Evolutionary conservation across 2,113 vertebrate species (phyloP).

Genomic region (Uria lomvia): DNA sequence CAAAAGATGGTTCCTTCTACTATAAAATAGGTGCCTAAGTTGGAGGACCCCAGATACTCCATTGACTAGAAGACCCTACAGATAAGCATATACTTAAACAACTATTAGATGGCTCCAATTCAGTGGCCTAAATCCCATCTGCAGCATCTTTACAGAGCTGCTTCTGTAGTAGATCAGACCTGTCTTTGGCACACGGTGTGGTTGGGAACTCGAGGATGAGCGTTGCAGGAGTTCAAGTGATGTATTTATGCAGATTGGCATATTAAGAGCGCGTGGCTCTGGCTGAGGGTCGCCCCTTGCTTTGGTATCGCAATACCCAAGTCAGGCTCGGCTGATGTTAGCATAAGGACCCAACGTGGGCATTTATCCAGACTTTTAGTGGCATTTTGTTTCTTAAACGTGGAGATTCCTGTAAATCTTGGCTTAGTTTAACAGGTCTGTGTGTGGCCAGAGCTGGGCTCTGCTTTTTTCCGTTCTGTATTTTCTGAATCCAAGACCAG

Average conservation of each 20-base stretch:
- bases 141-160: background rate
- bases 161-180: background rate
- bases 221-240: background rate
- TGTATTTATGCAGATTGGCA: background rate
- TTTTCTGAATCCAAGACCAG: background rate
- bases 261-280: background rate
- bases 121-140: background rate
- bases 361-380: background rate
- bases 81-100: background rate
- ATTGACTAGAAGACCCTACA: background rate
- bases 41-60: background rate
- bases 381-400: background rate
- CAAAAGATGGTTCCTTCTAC: background rate
- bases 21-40: background rate
- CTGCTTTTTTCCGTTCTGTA: background rate
- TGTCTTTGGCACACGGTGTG: background rate
- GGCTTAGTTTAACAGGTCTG: background rate
- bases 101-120: background rate
- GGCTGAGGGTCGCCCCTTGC: background rate
- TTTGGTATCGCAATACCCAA: background rate
- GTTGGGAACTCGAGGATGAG: background rate
- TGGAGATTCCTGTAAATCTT: background rate
- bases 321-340: background rate
- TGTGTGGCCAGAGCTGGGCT: background rate
- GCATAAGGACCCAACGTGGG: rapidly evolving